Evolutionary conservation across 2,888 invertebrate genomes (phyloP), one percentile per base, ranked within the genome.

Genomic region (Cantharis rustica): DNA sequence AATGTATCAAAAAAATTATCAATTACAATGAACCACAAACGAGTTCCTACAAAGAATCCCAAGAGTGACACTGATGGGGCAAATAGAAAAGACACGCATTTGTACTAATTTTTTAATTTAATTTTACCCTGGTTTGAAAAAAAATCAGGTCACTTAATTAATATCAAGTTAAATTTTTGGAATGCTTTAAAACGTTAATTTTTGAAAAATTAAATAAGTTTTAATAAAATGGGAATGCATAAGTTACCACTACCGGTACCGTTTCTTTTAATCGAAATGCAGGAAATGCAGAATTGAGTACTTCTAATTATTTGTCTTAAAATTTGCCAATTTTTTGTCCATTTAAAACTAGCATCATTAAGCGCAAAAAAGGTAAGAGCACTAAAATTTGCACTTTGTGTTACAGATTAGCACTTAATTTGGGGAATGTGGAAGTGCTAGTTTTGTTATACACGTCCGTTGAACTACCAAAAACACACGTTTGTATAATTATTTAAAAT

Each of bases 1-100:
- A 62, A 64, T 16, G 31, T n/a, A 66, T 15, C 9, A 62, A 20
- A 71, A 75, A 75, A 77, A 75, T 73, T 74, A 77, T 77, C 77
- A 77, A 77, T 77, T 77, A 77, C 62, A 10, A 70, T 20, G 74
- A 69, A 74, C 71, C 77, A 69, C 77, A 77, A 74, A 74, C 64
- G 63, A 74, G 70, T 23, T 69, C 62, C 47, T 75, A 68, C 71
- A 70, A 72, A 74, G 75, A 72, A 74, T 72, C 77, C 70, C 17
- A 61, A n/a, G 71, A 70, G 75, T 75, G 77, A 77, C 77, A 75
- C 61, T 72, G 73, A 75, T 72, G 74, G 61, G 77, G 61, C 64
- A 69, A 72, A 47, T 71, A 61, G 71, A 70, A 71, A 72, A 68
- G 72, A 71, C 68, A 70, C 71, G 61, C 73, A 72, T 77, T 72